phyloP scores from a whole-genome alignment of 2,797 vertebrate species.

The Alectoris magna region DNA sequence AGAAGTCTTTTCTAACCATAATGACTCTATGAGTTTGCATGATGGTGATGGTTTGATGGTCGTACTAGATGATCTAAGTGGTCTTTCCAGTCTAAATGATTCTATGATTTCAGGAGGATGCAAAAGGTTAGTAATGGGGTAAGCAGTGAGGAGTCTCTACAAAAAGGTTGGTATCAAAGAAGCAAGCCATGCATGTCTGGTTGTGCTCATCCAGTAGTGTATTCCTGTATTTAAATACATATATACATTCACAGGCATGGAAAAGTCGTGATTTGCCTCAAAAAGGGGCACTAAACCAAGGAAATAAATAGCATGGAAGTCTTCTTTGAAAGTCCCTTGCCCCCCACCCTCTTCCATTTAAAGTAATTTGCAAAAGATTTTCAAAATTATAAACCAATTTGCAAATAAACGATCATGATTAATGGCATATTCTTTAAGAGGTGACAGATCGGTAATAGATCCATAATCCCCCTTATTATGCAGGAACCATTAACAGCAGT shows the following conservation, averaged over 20 bases:
- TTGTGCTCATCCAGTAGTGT: not conserved
- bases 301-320: not conserved
- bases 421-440: slow-evolving; percentile 56
- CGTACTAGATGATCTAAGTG: no score
- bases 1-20: no score
- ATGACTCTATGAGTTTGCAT: no score
- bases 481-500: slow-evolving; percentile 33
- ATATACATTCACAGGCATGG: not conserved
- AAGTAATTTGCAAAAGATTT: slow-evolving; percentile 62
- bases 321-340: slow-evolving; percentile 19
- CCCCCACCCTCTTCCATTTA: slow-evolving; percentile 30
- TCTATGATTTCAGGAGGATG: not conserved
- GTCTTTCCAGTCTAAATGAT: no score
- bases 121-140: not conserved
- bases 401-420: slow-evolving; percentile 62
- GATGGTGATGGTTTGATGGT: no score
- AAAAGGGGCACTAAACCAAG: not conserved
- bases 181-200: not conserved
- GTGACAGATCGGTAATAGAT: slow-evolving; percentile 53
- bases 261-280: slow-evolving; percentile 17
- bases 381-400: slow-evolving; percentile 70
- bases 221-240: not conserved
- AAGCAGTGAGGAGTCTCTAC: not conserved
- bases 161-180: not conserved
- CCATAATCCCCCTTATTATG: slow-evolving; percentile 51